phyloP scores from a whole-genome alignment of 1,140 invertebrate genomes.

The Drosophila kohkoa region DNA sequence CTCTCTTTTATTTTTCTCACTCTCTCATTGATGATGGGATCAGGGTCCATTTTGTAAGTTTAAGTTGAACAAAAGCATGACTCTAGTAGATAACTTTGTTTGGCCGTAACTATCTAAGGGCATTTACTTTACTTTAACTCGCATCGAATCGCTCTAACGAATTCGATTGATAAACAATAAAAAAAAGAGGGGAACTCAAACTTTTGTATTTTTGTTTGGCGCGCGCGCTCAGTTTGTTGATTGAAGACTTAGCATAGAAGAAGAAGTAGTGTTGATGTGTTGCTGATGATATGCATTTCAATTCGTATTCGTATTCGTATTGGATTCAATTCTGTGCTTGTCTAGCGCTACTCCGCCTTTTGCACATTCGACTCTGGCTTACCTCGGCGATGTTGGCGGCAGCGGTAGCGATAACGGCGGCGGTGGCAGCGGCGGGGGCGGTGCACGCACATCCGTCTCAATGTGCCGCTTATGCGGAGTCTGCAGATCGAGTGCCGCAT shows the following conservation, averaged over 20 bases:
- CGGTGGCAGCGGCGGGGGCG: slow-evolving; percentile 74
- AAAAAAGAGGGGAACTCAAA: slow-evolving; percentile 38
- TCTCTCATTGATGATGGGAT: slow-evolving; percentile 54
- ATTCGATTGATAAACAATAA: slow-evolving; percentile 7
- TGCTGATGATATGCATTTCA: slow-evolving; percentile 75
- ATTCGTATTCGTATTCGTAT: slow-evolving; percentile 47
- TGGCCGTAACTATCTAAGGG: slow-evolving; percentile 71
- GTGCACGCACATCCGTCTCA: slow-evolving; percentile 70
- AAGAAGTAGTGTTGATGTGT: slow-evolving; percentile 73
- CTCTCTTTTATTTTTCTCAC: slow-evolving; percentile 15
- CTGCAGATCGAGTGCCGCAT: slow-evolving; percentile 77
- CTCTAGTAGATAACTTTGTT: slow-evolving; percentile 33
- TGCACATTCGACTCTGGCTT: slow-evolving; percentile 57
- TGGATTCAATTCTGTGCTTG: slow-evolving; percentile 62
- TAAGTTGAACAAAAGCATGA: slow-evolving; percentile 22
- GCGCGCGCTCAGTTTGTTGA: slow-evolving; percentile 54
- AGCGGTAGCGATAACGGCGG: slow-evolving; percentile 64
- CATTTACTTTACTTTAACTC: slow-evolving; percentile 48
- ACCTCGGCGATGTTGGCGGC: slow-evolving; percentile 78
- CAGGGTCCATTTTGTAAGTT: slow-evolving; percentile 51
- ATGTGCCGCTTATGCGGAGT: slow-evolving; percentile 77
- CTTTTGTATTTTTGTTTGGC: slow-evolving; percentile 31
- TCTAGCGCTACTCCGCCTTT: slow-evolving; percentile 44
- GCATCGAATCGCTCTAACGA: slow-evolving; percentile 7
- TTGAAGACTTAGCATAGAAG: slow-evolving; percentile 76